Percentiles rank a stretch among this genome's conserved stretches.
Conservation (phyloP, 2,113 vertebrate species). For the Gallinago paraguaiae region DNA sequence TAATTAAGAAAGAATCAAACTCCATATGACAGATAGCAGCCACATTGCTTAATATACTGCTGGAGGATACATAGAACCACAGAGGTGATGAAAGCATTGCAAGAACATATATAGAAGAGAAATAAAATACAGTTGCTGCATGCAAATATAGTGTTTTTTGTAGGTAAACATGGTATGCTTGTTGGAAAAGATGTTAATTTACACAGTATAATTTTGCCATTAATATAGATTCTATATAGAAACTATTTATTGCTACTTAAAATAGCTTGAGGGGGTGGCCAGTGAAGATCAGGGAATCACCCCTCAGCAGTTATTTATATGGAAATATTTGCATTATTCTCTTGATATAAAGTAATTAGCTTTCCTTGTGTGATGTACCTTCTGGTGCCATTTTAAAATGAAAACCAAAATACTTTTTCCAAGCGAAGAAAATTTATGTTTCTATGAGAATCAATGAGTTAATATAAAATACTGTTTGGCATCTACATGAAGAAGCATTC, state of each 20-base stretch:
- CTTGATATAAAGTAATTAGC: neutral
- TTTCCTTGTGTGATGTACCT: neutral
- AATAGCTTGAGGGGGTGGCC: neutral
- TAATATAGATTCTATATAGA: neutral
- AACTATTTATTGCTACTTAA: neutral
- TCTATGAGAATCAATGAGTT: neutral
- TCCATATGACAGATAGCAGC: neutral
- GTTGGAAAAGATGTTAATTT: neutral
- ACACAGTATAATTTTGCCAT: neutral
- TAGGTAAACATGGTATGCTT: neutral
- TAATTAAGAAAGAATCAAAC: slow-evolving; percentile 27
- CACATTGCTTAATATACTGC: neutral
- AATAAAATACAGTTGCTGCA: neutral
- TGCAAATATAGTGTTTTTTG: neutral
- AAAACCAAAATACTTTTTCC: neutral
- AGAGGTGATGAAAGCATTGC: neutral
- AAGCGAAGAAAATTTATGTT: neutral
- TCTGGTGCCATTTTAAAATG: neutral
- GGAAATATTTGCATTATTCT: neutral
- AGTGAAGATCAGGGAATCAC: neutral
- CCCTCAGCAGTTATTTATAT: neutral
- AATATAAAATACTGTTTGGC: neutral
- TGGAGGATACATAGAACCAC: neutral
- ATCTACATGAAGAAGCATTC: neutral
- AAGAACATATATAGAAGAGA: neutral